A percentile compares a stretch with the other conserved stretches of the same genome.
Conservation (phyloP, 2,113 vertebrate genomes). For the Lethenteron camtschaticum region DNA sequence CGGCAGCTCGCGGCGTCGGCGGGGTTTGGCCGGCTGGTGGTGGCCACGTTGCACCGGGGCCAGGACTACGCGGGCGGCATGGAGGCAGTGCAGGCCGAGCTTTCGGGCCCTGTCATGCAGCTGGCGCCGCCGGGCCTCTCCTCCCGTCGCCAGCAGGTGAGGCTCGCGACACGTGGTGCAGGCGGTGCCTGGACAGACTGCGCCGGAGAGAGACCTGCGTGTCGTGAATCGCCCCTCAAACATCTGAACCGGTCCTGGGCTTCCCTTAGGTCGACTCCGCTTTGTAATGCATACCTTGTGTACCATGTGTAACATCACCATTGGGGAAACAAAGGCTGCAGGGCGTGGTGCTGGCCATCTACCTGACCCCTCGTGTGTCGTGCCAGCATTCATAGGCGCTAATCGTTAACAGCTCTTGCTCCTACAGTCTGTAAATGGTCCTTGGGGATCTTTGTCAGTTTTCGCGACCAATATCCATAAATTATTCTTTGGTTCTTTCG, state of each 20-base stretch:
- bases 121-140: slow-evolving; percentile 54
- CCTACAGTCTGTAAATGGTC: too few relatives aligned
- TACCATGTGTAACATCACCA: too few relatives aligned
- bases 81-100: slow-evolving; percentile 56
- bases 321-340: too few relatives aligned
- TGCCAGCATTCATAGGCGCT: too few relatives aligned
- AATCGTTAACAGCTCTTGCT: too few relatives aligned
- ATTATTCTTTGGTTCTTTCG: too few relatives aligned
- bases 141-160: slow-evolving; percentile 50
- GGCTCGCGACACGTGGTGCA: neutral
- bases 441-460: too few relatives aligned
- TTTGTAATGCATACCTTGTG: too few relatives aligned
- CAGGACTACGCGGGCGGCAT: slow-evolving; percentile 50
- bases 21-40: slow-evolving; percentile 46
- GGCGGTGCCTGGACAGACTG: neutral
- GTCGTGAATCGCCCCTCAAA: neutral
- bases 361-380: too few relatives aligned
- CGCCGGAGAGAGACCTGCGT: neutral
- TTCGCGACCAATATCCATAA: too few relatives aligned
- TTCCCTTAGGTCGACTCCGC: too few relatives aligned
- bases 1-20: slow-evolving; percentile 51
- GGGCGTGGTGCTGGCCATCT: too few relatives aligned
- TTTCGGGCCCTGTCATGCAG: slow-evolving; percentile 79
- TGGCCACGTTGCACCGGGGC: slow-evolving; percentile 62
- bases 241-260: neutral